Base-by-base conservation (phyloP, 92 coral and sea anemone species). In the Epizoanthus illoricatus region DNA sequence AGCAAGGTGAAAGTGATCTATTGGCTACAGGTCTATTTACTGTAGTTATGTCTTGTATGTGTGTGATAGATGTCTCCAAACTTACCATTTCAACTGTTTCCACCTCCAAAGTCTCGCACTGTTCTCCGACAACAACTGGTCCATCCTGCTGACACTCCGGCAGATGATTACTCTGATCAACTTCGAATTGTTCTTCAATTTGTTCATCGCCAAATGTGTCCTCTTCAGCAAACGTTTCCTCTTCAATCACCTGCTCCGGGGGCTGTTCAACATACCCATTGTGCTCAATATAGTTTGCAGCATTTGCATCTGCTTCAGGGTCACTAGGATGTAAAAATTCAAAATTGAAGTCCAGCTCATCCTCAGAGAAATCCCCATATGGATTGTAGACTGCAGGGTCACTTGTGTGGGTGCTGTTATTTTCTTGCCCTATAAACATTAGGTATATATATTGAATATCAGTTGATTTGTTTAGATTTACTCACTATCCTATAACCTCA, bases 311-410 rank as follows among this genome's bases (percentile, higher is more conserved):
- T 19, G 60, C 70, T 10, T 76, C 81, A 4, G 81, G 70, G 19
- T 61, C 69, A 23, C 70, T 62, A 56, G 10, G 70, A 10, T 76
- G 56, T 58, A 76, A 41, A 69, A 76, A 76, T 11, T 5, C n/a
- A 60, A 76, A 76, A 41, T 76, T 71, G 24, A 21, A 11, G 8
- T 76, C 81, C 19, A 76, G 70, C 65, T 76, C 70, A 19, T 76
- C 41, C 11, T 76, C 81, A 19, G 81, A 60, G 43, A 66, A 74
- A 47, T 88, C 91, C 64, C 79, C 59, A 59, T 65, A 85, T 3
- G 91, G 91, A 45, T 88, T 88, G 74, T 85, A 85, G 13, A 80
- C 72, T 33, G 86, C 86, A 2, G 88, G 89, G 73, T 88, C 91
- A 74, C 84, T 85, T 7, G 81, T 69, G 69, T 85, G 81, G 0